Base-by-base conservation (phyloP, 1,140 invertebrate species). In the Drosophila insularis region DNA sequence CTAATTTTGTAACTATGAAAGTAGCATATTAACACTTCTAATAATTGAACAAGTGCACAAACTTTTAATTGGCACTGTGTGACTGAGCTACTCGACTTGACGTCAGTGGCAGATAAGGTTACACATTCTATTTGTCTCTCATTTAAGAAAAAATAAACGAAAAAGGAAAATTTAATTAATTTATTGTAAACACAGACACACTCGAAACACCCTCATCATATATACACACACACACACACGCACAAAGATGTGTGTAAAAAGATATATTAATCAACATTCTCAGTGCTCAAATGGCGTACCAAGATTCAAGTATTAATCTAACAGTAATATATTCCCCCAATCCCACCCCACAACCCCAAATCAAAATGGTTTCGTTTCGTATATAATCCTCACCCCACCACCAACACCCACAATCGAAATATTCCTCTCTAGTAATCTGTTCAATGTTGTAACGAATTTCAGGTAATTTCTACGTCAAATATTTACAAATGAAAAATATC, bases 401-500 rank as follows among this genome's bases (percentile, higher is more conserved):
- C 35, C 17, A 1, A 21, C 21, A 27, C 23, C 4, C 40, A 46
- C 6, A 50, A 50, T 11, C 43, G 17, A 21, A 50, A 50, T 21
- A 50, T 21, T 17, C 27, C 23, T 27, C 71, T 80, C 74, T 89
- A 80, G 80, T 78, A 89, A 80, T 89, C 76, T 87, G 84, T 87
- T 87, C 65, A 84, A 87, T 87, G 84, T 87, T 87, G 84, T 89
- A 87, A 68, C 59, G 67, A 87, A 89, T 50, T 50, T 4, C 43
- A 4, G 17, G 43, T 19, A 27, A 27, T 32, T 79, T 82, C 72
- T 69, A 77, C 63, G 74, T 80, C 43, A 50, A 46, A 80, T 86
- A 81, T 78, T 81, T 81, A 74, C 76, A 78, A 76, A 70, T 19
- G 39, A 59, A 64, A 64, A 53, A 59, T 76, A 75, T 63, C 74